Percentiles rank a stretch among this genome's conserved stretches.
Evolutionary conservation across 2,888 invertebrate species (phyloP).

Genomic region (Phlogophora meticulosa): DNA sequence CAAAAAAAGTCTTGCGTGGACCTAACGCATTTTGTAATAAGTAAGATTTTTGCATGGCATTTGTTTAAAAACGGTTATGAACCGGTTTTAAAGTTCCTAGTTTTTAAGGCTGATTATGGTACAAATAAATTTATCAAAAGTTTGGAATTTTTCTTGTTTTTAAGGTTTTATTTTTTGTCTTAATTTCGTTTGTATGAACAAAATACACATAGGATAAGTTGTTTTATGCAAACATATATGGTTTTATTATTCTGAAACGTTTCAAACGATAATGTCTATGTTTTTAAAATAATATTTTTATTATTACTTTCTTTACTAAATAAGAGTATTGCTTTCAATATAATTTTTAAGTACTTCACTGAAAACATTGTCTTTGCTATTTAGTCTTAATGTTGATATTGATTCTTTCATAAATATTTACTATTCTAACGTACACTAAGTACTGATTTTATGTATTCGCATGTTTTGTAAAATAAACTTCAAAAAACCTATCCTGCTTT

Average conservation of each 20-base stretch:
- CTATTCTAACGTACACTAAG: slow-evolving; percentile 56
- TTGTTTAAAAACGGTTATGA: slow-evolving; percentile 34
- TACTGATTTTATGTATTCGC: slow-evolving; percentile 62
- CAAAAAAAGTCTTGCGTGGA: background rate
- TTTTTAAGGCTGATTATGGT: slow-evolving; percentile 54
- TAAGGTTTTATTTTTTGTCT: slow-evolving; percentile 5
- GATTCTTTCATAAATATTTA: slow-evolving; percentile 23
- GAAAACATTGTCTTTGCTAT: background rate
- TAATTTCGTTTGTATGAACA: background rate
- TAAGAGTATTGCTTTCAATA: slow-evolving; percentile 6
- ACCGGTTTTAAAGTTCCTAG: slow-evolving; percentile 41
- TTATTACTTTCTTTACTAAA: background rate
- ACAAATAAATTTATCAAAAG: slow-evolving; percentile 35
- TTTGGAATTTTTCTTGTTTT: slow-evolving; percentile 39
- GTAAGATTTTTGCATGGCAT: slow-evolving; percentile 32
- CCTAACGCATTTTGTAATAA: slow-evolving; percentile 6
- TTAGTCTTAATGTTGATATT: slow-evolving; percentile 5
- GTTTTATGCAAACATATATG: background rate
- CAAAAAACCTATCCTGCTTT: slow-evolving; percentile 2
- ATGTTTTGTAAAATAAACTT: slow-evolving; percentile 49
- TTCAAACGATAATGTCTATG: background rate
- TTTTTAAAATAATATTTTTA: slow-evolving; percentile 1
- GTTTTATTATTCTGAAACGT: background rate
- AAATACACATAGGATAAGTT: background rate
- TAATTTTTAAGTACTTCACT: background rate